Percentiles rank a stretch among this genome's conserved stretches.
These are phyloP conservation scores for Pristionchus arcanus DNA, from an alignment of 2,888 invertebrate genomes.

Conservation along the genomic window DNA sequence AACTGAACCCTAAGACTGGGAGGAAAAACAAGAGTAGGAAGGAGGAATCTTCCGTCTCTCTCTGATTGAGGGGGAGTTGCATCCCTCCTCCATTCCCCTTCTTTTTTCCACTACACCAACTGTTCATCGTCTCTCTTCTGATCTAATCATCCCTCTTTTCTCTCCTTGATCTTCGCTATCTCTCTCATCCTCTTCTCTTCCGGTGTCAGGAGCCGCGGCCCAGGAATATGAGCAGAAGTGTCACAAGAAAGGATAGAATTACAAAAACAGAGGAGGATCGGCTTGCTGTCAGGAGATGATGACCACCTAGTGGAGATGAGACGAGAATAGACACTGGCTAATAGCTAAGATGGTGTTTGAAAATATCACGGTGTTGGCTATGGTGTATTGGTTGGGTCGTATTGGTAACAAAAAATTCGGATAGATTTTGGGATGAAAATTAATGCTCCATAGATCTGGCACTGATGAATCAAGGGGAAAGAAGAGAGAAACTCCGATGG, in stretches of 20 bases:
- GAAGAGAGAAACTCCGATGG: neutral
- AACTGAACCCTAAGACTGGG: constrained; percentile 1
- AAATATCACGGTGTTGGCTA: too few relatives aligned
- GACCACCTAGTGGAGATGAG: constrained; percentile 14
- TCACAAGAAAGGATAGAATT: constrained; percentile 27
- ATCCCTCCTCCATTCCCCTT: constrained; percentile 3
- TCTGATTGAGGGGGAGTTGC: constrained; percentile 39
- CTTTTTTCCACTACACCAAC: constrained; percentile 39
- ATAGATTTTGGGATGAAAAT: too few relatives aligned
- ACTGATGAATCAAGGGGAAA: neutral
- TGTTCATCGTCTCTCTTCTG: constrained; percentile 13
- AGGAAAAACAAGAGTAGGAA: constrained; percentile 22
- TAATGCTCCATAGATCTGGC: neutral
- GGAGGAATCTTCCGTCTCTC: constrained; percentile 1
- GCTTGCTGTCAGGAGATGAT: constrained; percentile 3
- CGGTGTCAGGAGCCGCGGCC: neutral
- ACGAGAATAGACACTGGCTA: neutral
- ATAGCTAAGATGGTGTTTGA: too few relatives aligned
- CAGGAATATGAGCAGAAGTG: constrained; percentile 35
- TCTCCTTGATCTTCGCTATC: neutral
- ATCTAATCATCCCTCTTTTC: constrained; percentile 35
- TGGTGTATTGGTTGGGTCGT: too few relatives aligned
- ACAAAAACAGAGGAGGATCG: constrained; percentile 42
- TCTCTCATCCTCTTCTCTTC: neutral
- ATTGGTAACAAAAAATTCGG: too few relatives aligned